Evolutionary conservation across 2,113 vertebrate species (phyloP), one percentile per base, ranked within the genome.

Genomic region (Falco punctatus): DNA sequence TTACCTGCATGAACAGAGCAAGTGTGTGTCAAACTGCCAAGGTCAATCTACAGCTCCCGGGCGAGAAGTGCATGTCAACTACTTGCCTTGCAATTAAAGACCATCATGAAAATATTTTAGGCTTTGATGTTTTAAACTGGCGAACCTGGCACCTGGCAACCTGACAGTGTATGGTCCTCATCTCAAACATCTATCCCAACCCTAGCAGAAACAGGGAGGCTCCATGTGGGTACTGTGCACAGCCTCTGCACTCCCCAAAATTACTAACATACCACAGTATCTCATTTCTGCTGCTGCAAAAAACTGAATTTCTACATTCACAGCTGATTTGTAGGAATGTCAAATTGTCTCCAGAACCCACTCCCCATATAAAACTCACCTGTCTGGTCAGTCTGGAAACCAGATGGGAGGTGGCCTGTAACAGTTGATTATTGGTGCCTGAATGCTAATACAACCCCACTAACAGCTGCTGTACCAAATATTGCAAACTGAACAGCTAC

Each of bases 1-100:
- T 52, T 8, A 52, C 30, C 1, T 0, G 13, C 32, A 20, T 44
- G 19, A 67, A 59, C 1, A 2, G 15, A 33, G 61, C 10, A 2
- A n/a, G n/a, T 19, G 17, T 16, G 8, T 62, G 38, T 10, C 65
- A 70, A 7, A 27, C 55, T 26, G 19, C 55, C 22, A 14, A 6
- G 13, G 55, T 24, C 6, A 59, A 24, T 28, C n/a, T 33, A 49
- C 11, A 24, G 15, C 44, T 67, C 35, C 35, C 2, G 1, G 19
- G 21, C 5, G 1, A 86, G 61, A 55, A 74, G 35, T 4, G 8
- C 26, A 4, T 15, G 46, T 19, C 4, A 3, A 26, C 10, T 73
- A 32, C 49, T 55, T 2, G 2, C 46, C 51, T 69, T 52, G 54
- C 30, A 78, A 49, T 23, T n/a, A 51, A 35, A 67, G 15, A 46